Base-by-base conservation (phyloP, 2,888 invertebrate species). In the Torymus texanus region DNA sequence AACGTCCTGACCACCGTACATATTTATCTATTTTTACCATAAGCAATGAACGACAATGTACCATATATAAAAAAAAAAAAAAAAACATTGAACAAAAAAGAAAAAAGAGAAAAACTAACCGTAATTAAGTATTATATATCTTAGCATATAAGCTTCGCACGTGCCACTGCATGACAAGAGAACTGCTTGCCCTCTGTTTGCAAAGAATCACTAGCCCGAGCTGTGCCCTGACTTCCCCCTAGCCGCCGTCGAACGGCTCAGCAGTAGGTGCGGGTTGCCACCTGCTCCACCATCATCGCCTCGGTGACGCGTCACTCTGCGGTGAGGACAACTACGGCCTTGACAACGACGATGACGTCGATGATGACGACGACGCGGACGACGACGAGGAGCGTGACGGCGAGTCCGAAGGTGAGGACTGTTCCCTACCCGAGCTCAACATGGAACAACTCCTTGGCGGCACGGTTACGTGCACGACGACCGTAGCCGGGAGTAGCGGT, bases 301-400 rank as follows among this genome's bases (percentile, higher is more conserved):
- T 41, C 63, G 21, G 5, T 21, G 16, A 21, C 63, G 63, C 63
- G 41, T n/a, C 14, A 41, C n/a, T 29, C 21, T 83, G 74, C 41
- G 88, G 88, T 50, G 88, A 89, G 82, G 89, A 88, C 80, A 87
- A 88, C 82, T 86, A 87, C 63, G 88, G 88, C 12, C 82, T 88
- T n/a, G 86, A 86, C 41, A 83, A 83, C 61, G 90, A 90, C 83
- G 96, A 96, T 84, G 95, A 95, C 78, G 94, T 94, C 0, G 96
- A 96, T 85, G 91, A 95, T 67, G 88, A 87, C 14, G 85, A 84
- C 16, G 88, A 86, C 50, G 83, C 83, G 58, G 90, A 90, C 83
- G 96, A 96, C 84, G 95, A 95, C 78, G 94, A 94, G 0, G 96
- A 96, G 85, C 91, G 95, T 68, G 88, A 87, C 14, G 85, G 83